phyloP scores from a whole-genome alignment of 2,113 vertebrate species.

The Paradisaea rubra region DNA sequence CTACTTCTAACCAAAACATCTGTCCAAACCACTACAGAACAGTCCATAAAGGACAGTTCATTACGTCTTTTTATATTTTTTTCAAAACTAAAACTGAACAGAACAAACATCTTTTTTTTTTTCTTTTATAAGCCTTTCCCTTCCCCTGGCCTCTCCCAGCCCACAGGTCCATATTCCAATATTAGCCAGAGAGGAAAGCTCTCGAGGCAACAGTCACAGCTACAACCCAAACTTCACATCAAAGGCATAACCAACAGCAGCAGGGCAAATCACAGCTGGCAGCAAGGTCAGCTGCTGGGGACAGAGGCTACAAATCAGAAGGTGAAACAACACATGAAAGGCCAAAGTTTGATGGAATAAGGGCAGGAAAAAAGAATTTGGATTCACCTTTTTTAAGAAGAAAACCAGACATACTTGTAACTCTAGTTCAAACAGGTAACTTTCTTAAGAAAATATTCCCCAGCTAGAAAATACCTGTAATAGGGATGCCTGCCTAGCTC shows the following conservation, averaged over 20 bases:
- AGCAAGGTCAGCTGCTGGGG: not conserved
- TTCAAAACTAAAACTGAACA: not conserved
- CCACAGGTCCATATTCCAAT: not conserved
- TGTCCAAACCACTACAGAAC: not conserved
- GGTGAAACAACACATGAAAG: not conserved
- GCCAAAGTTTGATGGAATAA: not conserved
- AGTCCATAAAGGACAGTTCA: not conserved
- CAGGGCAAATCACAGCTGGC: not conserved
- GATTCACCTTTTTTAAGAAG: not conserved
- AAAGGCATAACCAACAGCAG: not conserved
- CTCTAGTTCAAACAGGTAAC: not conserved
- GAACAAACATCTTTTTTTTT: not conserved
- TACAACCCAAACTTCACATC: not conserved
- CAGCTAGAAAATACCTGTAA: not conserved
- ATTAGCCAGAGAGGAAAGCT: not conserved
- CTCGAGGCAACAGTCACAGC: not conserved
- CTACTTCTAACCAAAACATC: not conserved
- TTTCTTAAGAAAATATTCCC: not conserved
- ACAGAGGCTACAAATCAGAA: not conserved
- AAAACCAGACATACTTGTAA: not conserved
- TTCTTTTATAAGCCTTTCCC: not conserved
- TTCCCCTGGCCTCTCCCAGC: not conserved
- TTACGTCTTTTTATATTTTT: not conserved
- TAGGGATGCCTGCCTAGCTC: not conserved
- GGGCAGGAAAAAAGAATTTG: not conserved